Evolutionary conservation across 2,113 vertebrate species (phyloP).

Genomic region (Argyrosomus japonicus): DNA sequence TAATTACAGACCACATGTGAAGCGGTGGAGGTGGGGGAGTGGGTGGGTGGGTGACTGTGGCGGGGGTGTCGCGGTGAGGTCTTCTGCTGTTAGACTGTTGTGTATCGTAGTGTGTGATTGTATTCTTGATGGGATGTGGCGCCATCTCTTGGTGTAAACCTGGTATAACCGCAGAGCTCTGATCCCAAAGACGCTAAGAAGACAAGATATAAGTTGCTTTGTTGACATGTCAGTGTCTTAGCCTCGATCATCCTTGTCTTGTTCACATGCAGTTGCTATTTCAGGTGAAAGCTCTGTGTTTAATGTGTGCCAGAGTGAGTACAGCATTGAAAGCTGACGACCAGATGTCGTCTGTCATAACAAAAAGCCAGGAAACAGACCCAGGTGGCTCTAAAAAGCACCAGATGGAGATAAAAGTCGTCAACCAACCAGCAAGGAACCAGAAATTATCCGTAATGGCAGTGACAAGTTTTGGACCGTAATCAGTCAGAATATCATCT

Average conservation of each 20-base stretch:
- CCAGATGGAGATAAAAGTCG: conserved; percentile 42
- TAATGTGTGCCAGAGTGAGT: accelerated
- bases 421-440: not conserved
- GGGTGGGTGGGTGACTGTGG: not conserved
- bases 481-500: conserved; percentile 21
- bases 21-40: not conserved
- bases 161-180: not conserved
- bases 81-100: not conserved
- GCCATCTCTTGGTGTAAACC: conserved; percentile 36
- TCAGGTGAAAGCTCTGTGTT: not conserved
- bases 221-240: not conserved
- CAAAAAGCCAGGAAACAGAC: conserved; percentile 27
- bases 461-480: not conserved
- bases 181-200: not conserved
- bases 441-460: conserved; percentile 7
- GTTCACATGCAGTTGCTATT: not conserved
- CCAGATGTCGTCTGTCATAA: conserved; percentile 54
- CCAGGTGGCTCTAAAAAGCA: conserved; percentile 30
- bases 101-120: too few species aligned
- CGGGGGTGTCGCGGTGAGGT: not conserved
- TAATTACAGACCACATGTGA: conserved; percentile 16
- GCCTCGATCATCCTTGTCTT: not conserved
- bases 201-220: not conserved
- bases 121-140: conserved; percentile 3
- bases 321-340: conserved; percentile 13